Evolutionary conservation across 1,140 invertebrate genomes (phyloP), one percentile per base, ranked within the genome.

Genomic region (Halesus radiatus): DNA sequence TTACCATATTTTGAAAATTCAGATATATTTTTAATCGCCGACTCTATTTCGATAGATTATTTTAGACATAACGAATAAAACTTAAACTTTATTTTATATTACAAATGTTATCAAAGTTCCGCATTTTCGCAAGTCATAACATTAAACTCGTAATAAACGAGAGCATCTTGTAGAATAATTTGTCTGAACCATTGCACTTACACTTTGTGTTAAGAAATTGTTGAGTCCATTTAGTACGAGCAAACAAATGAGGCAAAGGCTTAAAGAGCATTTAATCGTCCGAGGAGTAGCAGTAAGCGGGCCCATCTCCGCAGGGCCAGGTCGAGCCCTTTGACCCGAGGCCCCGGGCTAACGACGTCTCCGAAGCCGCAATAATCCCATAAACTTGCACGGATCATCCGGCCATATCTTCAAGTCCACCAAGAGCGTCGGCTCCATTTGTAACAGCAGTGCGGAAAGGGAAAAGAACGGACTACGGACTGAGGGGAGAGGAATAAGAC

Each of bases 161-260:
- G 10, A 13, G 10, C 37, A 45, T 13, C 37, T 45, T 45, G 37
- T 45, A 45, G 37, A 45, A 45, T 45, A 45, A 45, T 45, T 45
- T 60, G n/a, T 8, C 22, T 60, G 58, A 26, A 15, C 20, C 58
- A 60, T 22, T 60, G n/a, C 58, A 60, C 20, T 60, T 60, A 23
- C 68, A 72, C 37, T 72, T 53, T 23, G 26, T 72, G 45, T 16
- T 53, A 29, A 72, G 68, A 20, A 66, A 18, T 53, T 52, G 18
- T 53, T 52, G 68, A 72, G 50, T 52, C 5, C 26, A 52, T 53
- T 72, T 53, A 72, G 20, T 72, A 72, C 20, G 20, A 26, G 68
- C 68, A 77, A 78, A 68, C 62, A 78, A 78, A 78, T 56, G 76
- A 54, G 76, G 37, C 76, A 54, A 78, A 52, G 22, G 26, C 76